Percentiles rank a stretch among this genome's conserved stretches.
These are phyloP conservation scores for Cephus sareptanus DNA, from an alignment of 2,888 invertebrate genomes.

Conservation along the genomic window DNA sequence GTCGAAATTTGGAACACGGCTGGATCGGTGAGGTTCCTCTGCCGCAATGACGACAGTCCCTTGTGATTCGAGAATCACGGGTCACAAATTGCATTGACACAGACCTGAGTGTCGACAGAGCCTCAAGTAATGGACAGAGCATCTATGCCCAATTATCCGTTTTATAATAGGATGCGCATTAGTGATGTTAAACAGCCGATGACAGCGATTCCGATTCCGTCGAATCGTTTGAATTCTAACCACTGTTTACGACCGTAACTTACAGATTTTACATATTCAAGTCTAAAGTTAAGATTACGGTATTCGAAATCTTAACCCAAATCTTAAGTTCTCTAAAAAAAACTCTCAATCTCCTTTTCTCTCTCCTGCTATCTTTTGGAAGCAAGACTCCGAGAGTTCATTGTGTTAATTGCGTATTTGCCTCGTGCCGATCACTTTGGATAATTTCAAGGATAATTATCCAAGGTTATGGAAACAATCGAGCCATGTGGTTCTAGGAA, in stretches of 20 bases:
- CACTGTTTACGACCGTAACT: constrained; percentile 28
- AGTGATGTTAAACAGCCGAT: background rate
- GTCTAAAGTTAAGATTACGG: background rate
- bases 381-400: too few relatives aligned
- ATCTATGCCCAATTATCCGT: constrained; percentile 28
- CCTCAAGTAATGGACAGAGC: background rate
- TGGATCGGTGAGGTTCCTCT: background rate
- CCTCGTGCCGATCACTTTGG: too few relatives aligned
- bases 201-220: constrained; percentile 2
- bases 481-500: too few relatives aligned
- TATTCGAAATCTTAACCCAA: too few relatives aligned
- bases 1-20: background rate
- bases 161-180: constrained; percentile 19
- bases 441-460: too few relatives aligned
- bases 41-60: too few relatives aligned
- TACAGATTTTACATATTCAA: background rate
- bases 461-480: too few relatives aligned
- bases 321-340: too few relatives aligned
- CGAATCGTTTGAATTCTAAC: constrained; percentile 22
- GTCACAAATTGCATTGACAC: background rate
- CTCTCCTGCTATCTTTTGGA: too few relatives aligned
- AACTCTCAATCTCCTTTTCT: too few relatives aligned
- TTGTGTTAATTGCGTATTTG: too few relatives aligned
- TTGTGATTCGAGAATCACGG: too few relatives aligned
- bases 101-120: background rate